These are phyloP conservation scores for Prionchulus punctatus DNA, from an alignment of 2,888 invertebrate species.

Conservation along the genomic window DNA sequence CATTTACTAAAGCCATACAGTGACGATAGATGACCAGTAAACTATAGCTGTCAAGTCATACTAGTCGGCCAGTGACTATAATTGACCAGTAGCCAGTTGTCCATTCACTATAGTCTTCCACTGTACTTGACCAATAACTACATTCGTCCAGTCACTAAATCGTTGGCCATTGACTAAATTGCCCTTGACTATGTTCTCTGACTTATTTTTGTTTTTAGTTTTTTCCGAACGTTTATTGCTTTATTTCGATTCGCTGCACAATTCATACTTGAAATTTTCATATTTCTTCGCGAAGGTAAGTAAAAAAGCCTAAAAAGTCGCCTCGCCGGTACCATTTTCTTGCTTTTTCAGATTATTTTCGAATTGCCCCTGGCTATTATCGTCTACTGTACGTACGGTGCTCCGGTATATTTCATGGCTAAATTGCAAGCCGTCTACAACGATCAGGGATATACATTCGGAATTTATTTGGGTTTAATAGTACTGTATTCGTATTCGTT, in stretches of 20 bases:
- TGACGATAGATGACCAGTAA: background rate
- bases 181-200: too few species aligned
- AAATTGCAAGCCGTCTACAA: constrained; percentile 21
- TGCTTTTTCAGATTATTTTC: constrained; percentile 49
- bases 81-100: too few species aligned
- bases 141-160: too few species aligned
- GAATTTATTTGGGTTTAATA: constrained; percentile 7
- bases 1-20: background rate
- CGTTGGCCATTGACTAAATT: too few species aligned
- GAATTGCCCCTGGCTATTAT: constrained; percentile 59
- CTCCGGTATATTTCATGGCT: constrained; percentile 49
- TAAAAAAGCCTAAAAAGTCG: background rate
- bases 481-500: constrained; percentile 10
- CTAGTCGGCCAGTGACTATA: too few species aligned
- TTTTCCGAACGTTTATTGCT: constrained; percentile 46
- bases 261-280: constrained; percentile 58
- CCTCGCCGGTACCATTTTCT: constrained; percentile 18
- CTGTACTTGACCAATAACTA: too few species aligned
- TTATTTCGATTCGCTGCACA: constrained; percentile 60
- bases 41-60: constrained; percentile 28
- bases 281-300: constrained; percentile 63
- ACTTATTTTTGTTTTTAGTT: too few species aligned
- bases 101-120: too few species aligned
- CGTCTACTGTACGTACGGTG: constrained; percentile 63
- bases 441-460: constrained; percentile 10